Conservation (phyloP, 1,140 invertebrate species). For the Dinoponera quadriceps region DNA sequence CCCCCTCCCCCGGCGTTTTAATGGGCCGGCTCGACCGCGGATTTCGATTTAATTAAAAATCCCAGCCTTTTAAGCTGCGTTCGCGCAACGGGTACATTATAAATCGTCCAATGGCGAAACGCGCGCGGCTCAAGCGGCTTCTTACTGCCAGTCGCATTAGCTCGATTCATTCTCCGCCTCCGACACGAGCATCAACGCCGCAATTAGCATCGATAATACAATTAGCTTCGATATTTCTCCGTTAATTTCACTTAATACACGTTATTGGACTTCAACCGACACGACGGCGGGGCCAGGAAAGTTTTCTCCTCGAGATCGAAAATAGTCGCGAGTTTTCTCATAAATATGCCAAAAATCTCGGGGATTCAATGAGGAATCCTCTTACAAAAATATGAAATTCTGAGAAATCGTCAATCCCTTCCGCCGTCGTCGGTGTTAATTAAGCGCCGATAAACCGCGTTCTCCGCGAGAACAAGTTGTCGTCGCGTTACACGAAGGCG, state of each 20-base stretch:
- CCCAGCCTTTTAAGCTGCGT: slow-evolving; percentile 47
- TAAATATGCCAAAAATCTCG: no score
- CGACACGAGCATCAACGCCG: no score
- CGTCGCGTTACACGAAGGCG: not conserved
- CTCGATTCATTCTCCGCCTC: slow-evolving; percentile 47
- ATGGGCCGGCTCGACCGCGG: slow-evolving; percentile 25
- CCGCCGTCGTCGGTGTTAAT: no score
- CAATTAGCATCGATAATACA: not conserved
- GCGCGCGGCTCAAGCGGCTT: slow-evolving; percentile 21
- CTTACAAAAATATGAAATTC: no score
- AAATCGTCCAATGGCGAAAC: slow-evolving; percentile 46
- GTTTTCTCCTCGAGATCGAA: no score
- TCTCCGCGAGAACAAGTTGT: no score
- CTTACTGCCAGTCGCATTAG: slow-evolving; percentile 15
- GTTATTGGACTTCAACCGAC: not conserved
- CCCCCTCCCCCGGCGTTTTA: slow-evolving; percentile 33
- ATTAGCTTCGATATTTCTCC: slow-evolving; percentile 6
- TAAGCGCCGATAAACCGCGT: no score
- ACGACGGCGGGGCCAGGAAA: not conserved
- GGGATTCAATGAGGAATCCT: no score
- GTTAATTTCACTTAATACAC: slow-evolving; percentile 4
- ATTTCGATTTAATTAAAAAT: slow-evolving; percentile 72
- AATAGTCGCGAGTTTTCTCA: no score
- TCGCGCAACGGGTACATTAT: slow-evolving; percentile 59
- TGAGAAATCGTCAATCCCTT: no score